Conservation (phyloP, 2,888 invertebrate genomes). For the Leucophora obtusa region DNA sequence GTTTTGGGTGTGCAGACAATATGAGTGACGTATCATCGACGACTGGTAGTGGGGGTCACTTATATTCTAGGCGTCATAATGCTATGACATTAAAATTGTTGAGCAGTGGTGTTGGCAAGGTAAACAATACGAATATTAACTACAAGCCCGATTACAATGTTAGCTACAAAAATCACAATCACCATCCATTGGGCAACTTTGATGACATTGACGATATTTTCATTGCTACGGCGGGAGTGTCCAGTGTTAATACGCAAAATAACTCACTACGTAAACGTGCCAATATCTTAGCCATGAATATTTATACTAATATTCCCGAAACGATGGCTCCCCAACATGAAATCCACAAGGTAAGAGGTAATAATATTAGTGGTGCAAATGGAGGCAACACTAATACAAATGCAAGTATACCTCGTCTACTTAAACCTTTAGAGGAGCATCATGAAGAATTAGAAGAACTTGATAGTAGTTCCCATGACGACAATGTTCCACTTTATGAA, state of each 20-base stretch:
- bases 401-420: constrained; percentile 24
- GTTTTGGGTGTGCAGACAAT: constrained; percentile 73
- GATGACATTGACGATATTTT: constrained; percentile 50
- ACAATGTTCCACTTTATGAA: constrained; percentile 75
- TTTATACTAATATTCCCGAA: constrained; percentile 83
- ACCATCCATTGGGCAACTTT: constrained; percentile 39
- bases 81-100: constrained; percentile 78
- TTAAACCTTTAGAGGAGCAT: constrained; percentile 72
- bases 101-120: constrained; percentile 86
- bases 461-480: constrained; percentile 73
- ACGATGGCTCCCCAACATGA: constrained; percentile 82
- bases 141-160: constrained; percentile 71
- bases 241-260: constrained; percentile 10
- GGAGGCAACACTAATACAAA: constrained; percentile 5
- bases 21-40: constrained; percentile 81
- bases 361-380: neutral
- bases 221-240: constrained; percentile 6
- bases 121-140: constrained; percentile 89
- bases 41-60: constrained; percentile 78
- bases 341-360: constrained; percentile 76
- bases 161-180: constrained; percentile 44
- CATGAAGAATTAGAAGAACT: constrained; percentile 72
- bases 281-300: constrained; percentile 80
- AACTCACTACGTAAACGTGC: constrained; percentile 45
- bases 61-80: constrained; percentile 73